Percentiles rank a stretch among this genome's conserved stretches.
Conservation (phyloP, 2,113 vertebrate genomes). For the Puffinus mauretanicus region DNA sequence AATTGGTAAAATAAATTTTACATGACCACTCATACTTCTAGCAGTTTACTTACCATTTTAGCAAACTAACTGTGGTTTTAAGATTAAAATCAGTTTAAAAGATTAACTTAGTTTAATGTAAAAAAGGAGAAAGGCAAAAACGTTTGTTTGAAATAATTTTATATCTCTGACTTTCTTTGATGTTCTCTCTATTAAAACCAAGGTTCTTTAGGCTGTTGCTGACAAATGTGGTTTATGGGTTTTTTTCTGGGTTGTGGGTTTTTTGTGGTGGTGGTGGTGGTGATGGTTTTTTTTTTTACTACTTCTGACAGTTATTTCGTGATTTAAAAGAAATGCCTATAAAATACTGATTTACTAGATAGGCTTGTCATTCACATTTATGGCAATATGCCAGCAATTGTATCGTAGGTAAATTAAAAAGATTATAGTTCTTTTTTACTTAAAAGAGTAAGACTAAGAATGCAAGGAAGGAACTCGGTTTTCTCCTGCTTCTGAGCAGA, state of each 20-base stretch:
- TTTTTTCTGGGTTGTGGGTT: neutral
- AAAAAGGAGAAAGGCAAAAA: conserved; percentile 19
- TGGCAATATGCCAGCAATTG: neutral
- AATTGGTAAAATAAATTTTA: conserved; percentile 53
- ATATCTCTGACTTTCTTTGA: conserved; percentile 25
- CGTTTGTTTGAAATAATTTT: conserved; percentile 30
- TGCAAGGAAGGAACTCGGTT: neutral
- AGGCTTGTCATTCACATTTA: neutral
- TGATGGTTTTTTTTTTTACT: neutral
- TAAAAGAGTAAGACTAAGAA: neutral
- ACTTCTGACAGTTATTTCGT: conserved; percentile 60
- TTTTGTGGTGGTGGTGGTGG: neutral
- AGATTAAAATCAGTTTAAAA: conserved; percentile 57
- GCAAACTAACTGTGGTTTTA: neutral
- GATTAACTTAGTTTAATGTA: conserved; percentile 44
- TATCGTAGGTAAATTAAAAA: conserved; percentile 28
- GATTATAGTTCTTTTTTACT: neutral
- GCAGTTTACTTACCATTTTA: conserved; percentile 28
- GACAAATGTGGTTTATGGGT: conserved; percentile 25
- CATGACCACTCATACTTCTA: neutral
- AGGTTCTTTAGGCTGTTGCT: conserved; percentile 16
- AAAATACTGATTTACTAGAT: conserved; percentile 24
- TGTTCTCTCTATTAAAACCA: conserved; percentile 1
- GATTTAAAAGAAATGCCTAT: conserved; percentile 1
- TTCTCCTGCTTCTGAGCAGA: neutral